These are phyloP conservation scores for Scolopax mira DNA, from an alignment of 2,113 vertebrate genomes.

Conservation along the genomic window DNA sequence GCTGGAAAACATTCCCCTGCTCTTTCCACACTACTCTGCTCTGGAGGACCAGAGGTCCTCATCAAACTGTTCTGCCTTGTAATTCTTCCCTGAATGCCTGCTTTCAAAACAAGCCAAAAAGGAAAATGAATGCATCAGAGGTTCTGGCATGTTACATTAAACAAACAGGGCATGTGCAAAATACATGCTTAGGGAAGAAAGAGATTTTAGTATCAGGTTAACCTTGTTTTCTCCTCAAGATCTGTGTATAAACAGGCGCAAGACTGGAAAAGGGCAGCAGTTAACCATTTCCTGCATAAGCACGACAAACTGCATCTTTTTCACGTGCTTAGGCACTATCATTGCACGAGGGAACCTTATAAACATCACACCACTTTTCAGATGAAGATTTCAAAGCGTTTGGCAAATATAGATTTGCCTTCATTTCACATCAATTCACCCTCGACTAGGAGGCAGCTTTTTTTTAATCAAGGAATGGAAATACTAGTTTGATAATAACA, in stretches of 20 bases:
- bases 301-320: not conserved
- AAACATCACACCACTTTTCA: not conserved
- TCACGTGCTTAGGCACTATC: not conserved
- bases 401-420: not conserved
- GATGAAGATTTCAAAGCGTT: not conserved
- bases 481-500: not conserved
- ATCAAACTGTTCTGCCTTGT: conserved; percentile 14
- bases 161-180: not conserved
- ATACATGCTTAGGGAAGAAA: not conserved
- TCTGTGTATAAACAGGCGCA: not conserved
- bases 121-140: not conserved
- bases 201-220: not conserved
- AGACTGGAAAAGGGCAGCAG: not conserved
- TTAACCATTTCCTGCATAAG: not conserved
- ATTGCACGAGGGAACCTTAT: not conserved
- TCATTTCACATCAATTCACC: not conserved
- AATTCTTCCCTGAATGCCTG: conserved; percentile 48
- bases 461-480: not conserved
- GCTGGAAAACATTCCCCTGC: conserved; percentile 23
- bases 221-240: not conserved
- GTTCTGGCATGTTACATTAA: not conserved
- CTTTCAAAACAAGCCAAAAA: conserved; percentile 64
- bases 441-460: not conserved
- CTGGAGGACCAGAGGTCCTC: not conserved
- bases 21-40: not conserved